Evolutionary conservation across 53 echinoderm and acorn worm species (phyloP).

Genomic region (Actinopyga echinites): DNA sequence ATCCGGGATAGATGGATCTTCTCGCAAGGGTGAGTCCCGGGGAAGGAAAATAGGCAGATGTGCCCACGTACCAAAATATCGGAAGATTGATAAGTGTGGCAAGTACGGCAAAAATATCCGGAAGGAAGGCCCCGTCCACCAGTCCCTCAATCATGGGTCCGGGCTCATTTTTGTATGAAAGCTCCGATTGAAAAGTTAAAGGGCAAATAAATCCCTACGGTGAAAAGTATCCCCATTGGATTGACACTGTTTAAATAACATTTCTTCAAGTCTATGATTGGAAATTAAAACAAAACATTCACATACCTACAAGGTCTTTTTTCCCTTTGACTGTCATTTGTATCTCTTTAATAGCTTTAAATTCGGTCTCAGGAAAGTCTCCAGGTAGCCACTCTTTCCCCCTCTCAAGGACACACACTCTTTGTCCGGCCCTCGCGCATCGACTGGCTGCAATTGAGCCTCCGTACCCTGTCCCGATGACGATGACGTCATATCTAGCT

Average conservation of each 20-base stretch:
- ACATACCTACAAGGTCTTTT: conserved; percentile 35
- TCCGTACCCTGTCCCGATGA: conserved; percentile 81
- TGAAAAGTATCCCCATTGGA: too few relatives aligned
- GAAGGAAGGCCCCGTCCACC: too few relatives aligned
- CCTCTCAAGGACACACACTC: conserved; percentile 71
- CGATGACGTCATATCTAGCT: conserved; percentile 72
- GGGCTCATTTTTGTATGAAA: too few relatives aligned
- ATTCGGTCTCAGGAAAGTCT: conserved; percentile 70
- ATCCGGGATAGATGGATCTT: too few relatives aligned
- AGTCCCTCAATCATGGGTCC: too few relatives aligned
- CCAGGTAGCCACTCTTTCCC: conserved; percentile 85
- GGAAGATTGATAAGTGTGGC: too few relatives aligned
- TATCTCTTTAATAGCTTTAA: conserved; percentile 56
- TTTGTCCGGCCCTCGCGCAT: conserved; percentile 70
- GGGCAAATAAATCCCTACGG: too few relatives aligned
- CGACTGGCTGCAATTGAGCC: conserved; percentile 78
- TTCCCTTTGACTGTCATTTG: conserved; percentile 67
- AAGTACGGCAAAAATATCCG: too few relatives aligned
- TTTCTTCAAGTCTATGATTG: neutral
- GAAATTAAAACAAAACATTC: neutral
- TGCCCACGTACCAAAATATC: too few relatives aligned
- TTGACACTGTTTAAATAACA: neutral
- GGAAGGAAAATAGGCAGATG: too few relatives aligned
- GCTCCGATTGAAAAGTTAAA: too few relatives aligned
- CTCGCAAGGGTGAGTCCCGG: too few relatives aligned